Conservation (phyloP, 2,113 vertebrate genomes). For the Cryptomyrus ogoouensis region DNA sequence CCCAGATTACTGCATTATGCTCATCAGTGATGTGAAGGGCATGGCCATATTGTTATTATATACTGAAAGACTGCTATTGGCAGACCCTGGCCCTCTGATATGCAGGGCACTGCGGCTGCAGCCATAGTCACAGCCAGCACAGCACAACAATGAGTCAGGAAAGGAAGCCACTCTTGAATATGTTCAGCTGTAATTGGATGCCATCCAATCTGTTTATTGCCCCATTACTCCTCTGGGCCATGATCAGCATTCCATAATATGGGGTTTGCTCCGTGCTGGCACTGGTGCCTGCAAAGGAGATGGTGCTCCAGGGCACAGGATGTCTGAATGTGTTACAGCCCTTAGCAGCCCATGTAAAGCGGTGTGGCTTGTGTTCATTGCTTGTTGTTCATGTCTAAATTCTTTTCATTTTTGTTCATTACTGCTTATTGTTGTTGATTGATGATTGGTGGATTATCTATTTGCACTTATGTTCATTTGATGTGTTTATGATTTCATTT, state of each 20-base stretch:
- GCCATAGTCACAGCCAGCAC: background rate
- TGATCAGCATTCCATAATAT: conserved; percentile 8
- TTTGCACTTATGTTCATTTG: background rate
- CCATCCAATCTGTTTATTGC: background rate
- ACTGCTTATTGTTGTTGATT: background rate
- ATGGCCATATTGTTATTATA: background rate
- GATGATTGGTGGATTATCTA: background rate
- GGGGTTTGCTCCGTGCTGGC: background rate
- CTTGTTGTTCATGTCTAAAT: background rate
- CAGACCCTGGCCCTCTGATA: background rate
- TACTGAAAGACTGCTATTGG: background rate
- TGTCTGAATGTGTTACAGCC: background rate
- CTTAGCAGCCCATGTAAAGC: background rate
- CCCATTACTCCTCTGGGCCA: background rate
- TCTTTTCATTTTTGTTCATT: background rate
- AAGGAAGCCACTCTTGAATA: background rate
- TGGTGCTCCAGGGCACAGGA: background rate
- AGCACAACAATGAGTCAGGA: background rate
- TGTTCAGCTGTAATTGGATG: background rate
- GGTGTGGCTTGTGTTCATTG: background rate
- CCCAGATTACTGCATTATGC: background rate
- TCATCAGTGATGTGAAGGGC: background rate
- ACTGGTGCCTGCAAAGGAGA: background rate
- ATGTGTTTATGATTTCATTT: background rate
- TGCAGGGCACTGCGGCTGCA: background rate